These are phyloP conservation scores for Andrena dorsata DNA, from an alignment of 2,888 invertebrate genomes.

Conservation along the genomic window DNA sequence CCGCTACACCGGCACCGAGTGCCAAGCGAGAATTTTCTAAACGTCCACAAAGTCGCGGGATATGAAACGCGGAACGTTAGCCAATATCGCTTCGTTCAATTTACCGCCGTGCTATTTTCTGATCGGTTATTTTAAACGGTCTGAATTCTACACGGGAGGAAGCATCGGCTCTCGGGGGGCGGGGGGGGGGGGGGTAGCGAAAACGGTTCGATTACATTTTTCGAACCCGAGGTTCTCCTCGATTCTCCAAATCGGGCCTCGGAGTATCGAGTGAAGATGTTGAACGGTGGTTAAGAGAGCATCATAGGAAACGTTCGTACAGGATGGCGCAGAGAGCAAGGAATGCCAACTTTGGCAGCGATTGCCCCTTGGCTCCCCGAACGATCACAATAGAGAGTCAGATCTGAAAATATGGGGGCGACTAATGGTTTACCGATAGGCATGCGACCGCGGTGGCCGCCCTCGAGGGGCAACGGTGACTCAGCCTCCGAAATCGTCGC, in stretches of 20 bases:
- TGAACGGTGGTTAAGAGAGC: background rate
- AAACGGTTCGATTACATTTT: background rate
- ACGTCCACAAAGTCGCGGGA: slow-evolving; percentile 24
- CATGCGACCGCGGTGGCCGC: background rate
- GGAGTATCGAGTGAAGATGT: background rate
- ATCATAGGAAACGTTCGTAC: slow-evolving; percentile 7
- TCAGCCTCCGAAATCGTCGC: slow-evolving; percentile 63
- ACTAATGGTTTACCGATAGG: slow-evolving; percentile 4
- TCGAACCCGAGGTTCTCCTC: background rate
- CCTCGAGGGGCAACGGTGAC: slow-evolving; percentile 51
- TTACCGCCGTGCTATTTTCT: slow-evolving; percentile 55
- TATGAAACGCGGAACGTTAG: slow-evolving; percentile 36
- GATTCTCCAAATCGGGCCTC: background rate
- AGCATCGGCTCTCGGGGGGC: slow-evolving; percentile 10
- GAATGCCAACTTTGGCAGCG: slow-evolving; percentile 24
- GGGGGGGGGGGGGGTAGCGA: slow-evolving; percentile 2
- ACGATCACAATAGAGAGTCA: slow-evolving; percentile 7
- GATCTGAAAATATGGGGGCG: slow-evolving; percentile 13
- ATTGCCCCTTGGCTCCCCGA: background rate
- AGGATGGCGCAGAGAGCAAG: background rate
- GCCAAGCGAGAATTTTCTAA: slow-evolving; percentile 22
- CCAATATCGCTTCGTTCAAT: slow-evolving; percentile 39
- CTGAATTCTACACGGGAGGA: slow-evolving; percentile 28
- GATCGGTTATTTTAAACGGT: slow-evolving; percentile 58
- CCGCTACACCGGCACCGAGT: background rate